phyloP scores from a whole-genome alignment of 2,888 invertebrate genomes.

The Ganaspis brasiliensis region DNA sequence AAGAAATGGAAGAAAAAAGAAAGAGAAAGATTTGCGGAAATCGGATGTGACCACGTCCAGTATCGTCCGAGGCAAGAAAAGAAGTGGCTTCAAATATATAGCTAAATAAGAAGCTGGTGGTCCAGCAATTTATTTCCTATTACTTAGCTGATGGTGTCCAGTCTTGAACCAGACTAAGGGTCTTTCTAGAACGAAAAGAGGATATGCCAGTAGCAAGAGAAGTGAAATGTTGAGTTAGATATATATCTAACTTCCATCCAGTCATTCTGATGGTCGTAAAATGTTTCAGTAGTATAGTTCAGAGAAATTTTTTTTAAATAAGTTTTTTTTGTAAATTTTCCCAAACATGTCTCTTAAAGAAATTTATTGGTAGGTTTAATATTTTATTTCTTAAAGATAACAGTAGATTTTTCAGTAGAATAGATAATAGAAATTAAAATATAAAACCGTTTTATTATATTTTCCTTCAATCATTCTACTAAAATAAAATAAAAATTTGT shows the following conservation, averaged over 20 bases:
- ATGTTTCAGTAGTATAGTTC: neutral
- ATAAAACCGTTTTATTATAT: too few species aligned
- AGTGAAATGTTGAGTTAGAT: slow-evolving; percentile 6
- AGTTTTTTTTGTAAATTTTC: too few species aligned
- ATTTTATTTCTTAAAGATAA: too few species aligned
- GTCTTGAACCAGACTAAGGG: slow-evolving; percentile 32
- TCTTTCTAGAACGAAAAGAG: slow-evolving; percentile 13
- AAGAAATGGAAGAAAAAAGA: slow-evolving; percentile 4
- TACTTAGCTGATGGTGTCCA: slow-evolving; percentile 44
- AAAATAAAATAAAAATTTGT: too few species aligned
- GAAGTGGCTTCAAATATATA: slow-evolving; percentile 34
- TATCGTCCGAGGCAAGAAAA: slow-evolving; percentile 30
- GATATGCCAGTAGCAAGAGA: slow-evolving; percentile 16
- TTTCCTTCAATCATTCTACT: too few species aligned
- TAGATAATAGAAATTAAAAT: too few species aligned
- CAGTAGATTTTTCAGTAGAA: too few species aligned
- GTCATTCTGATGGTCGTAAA: slow-evolving; percentile 1
- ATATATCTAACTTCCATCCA: neutral
- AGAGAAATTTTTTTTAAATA: neutral
- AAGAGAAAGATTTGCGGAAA: slow-evolving; percentile 30
- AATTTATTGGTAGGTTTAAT: too few species aligned
- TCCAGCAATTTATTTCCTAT: slow-evolving; percentile 54
- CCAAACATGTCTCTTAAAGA: too few species aligned
- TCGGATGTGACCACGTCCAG: slow-evolving; percentile 40
- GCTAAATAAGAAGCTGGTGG: slow-evolving; percentile 45